A percentile compares a stretch with the other conserved stretches of the same genome.
These are phyloP conservation scores for Calypte anna DNA, from an alignment of 2,113 vertebrate genomes.

Conservation along the genomic window DNA sequence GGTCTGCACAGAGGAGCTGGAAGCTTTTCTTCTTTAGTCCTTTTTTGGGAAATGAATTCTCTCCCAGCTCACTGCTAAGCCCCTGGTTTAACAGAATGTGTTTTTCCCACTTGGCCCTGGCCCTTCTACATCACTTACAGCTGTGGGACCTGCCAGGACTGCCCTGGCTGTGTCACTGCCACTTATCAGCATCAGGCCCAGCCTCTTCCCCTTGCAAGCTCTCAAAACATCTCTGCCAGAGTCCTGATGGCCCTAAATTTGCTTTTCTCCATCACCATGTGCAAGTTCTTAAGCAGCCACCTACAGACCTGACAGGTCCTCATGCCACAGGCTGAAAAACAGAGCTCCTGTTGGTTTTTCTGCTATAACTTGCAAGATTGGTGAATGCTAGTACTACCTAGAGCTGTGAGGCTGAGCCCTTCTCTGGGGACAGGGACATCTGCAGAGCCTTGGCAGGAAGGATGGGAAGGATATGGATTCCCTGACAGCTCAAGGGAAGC, in stretches of 20 bases:
- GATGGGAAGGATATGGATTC: accelerated
- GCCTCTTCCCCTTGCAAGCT: neutral
- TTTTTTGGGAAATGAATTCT: conserved; percentile 31
- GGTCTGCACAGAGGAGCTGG: neutral
- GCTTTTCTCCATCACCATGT: neutral
- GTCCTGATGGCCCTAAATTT: neutral
- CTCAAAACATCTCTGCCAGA: neutral
- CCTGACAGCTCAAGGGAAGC: neutral
- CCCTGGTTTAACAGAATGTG: neutral
- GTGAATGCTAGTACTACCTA: neutral
- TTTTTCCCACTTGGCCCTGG: conserved; percentile 25
- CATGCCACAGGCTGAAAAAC: neutral
- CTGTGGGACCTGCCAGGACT: conserved; percentile 4
- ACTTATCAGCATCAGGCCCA: neutral
- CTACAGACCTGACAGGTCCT: neutral
- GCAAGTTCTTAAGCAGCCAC: neutral
- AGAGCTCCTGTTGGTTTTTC: neutral
- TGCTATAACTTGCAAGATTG: neutral
- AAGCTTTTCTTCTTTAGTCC: conserved; percentile 9
- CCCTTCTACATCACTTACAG: neutral
- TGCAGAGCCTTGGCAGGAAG: neutral
- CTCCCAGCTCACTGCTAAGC: conserved; percentile 35
- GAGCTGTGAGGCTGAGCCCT: neutral
- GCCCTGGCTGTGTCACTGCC: neutral
- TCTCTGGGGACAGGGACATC: neutral